Evolutionary conservation across 2,888 invertebrate genomes (phyloP).

Genomic region (Ornithoptera priamus): DNA sequence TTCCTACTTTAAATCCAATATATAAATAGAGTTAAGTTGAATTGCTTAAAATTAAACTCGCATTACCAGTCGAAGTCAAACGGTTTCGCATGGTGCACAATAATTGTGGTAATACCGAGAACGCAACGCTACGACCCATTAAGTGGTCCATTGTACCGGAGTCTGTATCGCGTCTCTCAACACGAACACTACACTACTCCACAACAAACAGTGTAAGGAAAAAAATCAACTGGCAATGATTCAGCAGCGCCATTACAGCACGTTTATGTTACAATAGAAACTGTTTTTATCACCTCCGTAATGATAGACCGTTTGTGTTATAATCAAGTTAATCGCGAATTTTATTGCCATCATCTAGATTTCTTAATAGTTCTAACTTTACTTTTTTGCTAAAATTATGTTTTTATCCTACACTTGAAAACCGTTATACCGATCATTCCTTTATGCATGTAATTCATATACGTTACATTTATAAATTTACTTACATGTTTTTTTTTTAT

Average conservation of each 20-base stretch:
- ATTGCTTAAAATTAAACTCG: neutral
- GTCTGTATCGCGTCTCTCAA: constrained; percentile 9
- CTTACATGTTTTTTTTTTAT: no score
- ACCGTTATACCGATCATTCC: neutral
- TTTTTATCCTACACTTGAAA: neutral
- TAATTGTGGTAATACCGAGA: constrained; percentile 11
- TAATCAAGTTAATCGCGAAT: constrained; percentile 17
- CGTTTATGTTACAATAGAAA: constrained; percentile 17
- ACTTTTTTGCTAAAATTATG: neutral
- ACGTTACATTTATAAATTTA: neutral
- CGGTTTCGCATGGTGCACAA: constrained; percentile 1
- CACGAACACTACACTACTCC: constrained; percentile 1
- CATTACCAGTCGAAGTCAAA: constrained; percentile 3
- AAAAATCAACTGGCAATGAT: constrained; percentile 14
- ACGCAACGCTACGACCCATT: constrained; percentile 15
- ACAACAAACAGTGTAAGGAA: constrained; percentile 10
- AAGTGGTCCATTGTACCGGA: constrained; percentile 6
- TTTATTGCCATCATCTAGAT: neutral
- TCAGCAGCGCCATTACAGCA: constrained; percentile 11
- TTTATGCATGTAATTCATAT: neutral
- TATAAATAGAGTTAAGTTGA: neutral
- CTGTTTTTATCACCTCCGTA: constrained; percentile 20
- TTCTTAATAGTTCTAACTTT: neutral
- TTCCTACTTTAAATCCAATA: no score
- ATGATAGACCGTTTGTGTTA: constrained; percentile 9